Evolutionary conservation across 2,797 vertebrate species (phyloP).

Genomic region (Spinibarbus caldwelli): DNA sequence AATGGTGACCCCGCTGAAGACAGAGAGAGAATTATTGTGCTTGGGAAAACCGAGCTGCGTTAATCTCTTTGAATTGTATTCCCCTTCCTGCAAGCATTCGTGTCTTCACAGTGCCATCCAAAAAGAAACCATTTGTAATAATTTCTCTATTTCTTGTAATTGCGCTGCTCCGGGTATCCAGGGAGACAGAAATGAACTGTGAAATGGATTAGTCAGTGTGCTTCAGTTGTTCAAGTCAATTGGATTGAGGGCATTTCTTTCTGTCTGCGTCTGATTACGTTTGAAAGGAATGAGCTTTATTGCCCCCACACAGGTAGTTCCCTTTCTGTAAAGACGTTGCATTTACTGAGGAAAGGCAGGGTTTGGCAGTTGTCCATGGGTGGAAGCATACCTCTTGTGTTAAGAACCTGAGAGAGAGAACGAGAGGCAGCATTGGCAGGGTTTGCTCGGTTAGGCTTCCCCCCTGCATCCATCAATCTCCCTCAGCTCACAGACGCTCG

Average conservation of each 20-base stretch:
- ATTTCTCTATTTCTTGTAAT: constrained; percentile 57
- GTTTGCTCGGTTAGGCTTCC: constrained; percentile 28
- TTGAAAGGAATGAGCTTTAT: constrained; percentile 37
- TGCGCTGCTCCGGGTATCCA: constrained; percentile 47
- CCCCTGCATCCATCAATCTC: constrained; percentile 59
- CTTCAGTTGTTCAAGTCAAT: constrained; percentile 52
- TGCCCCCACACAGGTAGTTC: constrained; percentile 37
- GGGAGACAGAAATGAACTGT: constrained; percentile 55
- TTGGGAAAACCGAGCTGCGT: constrained; percentile 37
- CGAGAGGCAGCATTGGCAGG: constrained; percentile 1
- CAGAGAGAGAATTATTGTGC: constrained; percentile 50
- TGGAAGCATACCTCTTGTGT: neutral
- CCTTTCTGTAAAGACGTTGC: constrained; percentile 15
- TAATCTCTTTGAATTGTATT: constrained; percentile 48
- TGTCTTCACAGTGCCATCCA: constrained; percentile 41
- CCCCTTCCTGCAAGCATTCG: constrained; percentile 7
- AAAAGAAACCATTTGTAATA: constrained; percentile 47
- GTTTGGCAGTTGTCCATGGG: constrained; percentile 12
- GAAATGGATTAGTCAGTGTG: constrained; percentile 54
- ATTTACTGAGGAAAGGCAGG: constrained; percentile 11
- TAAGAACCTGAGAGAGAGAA: constrained; percentile 21
- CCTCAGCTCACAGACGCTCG: constrained; percentile 49
- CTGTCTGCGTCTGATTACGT: constrained; percentile 49
- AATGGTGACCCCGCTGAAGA: constrained; percentile 50
- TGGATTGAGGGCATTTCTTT: constrained; percentile 39